phyloP scores from a whole-genome alignment of 2,888 invertebrate genomes.

The Spialia ferax region DNA sequence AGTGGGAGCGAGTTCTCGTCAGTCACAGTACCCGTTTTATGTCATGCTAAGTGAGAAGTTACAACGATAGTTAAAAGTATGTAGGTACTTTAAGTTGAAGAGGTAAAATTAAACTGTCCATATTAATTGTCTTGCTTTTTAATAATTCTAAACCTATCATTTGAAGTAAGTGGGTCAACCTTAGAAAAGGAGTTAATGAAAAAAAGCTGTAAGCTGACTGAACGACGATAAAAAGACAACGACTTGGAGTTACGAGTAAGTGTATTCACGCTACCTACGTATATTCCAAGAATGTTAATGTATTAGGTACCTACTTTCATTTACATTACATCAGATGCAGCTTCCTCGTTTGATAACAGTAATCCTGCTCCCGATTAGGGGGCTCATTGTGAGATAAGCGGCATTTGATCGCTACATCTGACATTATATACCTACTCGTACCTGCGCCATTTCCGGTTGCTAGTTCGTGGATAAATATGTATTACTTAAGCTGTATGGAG shows the following conservation, averaged over 20 bases:
- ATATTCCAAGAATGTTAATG: too few species aligned
- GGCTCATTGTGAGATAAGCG: constrained; percentile 53
- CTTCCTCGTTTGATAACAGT: constrained; percentile 4
- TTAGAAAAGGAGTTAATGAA: too few species aligned
- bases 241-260: too few species aligned
- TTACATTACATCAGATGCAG: constrained; percentile 10
- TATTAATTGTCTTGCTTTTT: too few species aligned
- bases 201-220: too few species aligned
- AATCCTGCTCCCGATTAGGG: constrained; percentile 52
- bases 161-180: too few species aligned
- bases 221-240: too few species aligned
- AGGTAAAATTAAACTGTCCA: too few species aligned
- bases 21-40: background rate
- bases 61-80: too few species aligned
- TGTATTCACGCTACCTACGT: too few species aligned
- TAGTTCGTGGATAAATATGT: background rate
- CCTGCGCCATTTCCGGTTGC: constrained; percentile 21
- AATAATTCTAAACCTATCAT: too few species aligned
- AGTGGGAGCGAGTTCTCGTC: constrained; percentile 2
- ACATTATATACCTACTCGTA: background rate
- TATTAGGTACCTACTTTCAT: too few species aligned
- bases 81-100: background rate
- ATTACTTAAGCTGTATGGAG: background rate
- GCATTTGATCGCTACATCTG: constrained; percentile 57
- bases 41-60: background rate